A percentile compares a stretch with the other conserved stretches of the same genome.
phyloP scores from a whole-genome alignment of 1,140 invertebrate species.

The Drosophila yakuba region DNA sequence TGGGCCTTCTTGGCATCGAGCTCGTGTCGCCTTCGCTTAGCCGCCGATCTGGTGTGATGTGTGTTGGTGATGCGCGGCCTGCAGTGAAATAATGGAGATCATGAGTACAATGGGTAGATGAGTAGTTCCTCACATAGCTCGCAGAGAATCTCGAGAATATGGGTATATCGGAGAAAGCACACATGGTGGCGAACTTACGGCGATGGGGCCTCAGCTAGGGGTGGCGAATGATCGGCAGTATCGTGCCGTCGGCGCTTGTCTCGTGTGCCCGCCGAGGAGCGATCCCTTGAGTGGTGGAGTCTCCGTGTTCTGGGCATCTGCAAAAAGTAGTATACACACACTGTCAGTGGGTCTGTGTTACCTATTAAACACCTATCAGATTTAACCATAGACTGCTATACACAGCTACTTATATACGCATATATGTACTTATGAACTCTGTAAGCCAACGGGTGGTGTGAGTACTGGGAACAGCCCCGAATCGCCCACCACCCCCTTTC shows the following conservation, averaged over 20 bases:
- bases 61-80: slow-evolving; percentile 78
- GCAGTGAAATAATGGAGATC: slow-evolving; percentile 41
- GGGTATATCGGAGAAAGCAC: background rate
- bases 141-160: slow-evolving; percentile 25
- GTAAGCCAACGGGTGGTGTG: slow-evolving; percentile 14
- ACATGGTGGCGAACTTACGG: slow-evolving; percentile 65
- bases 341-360: background rate
- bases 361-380: background rate
- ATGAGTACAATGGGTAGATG: slow-evolving; percentile 25
- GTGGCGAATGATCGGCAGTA: slow-evolving; percentile 79
- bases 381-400: too few relatives aligned
- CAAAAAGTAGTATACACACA: slow-evolving; percentile 22
- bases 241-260: slow-evolving; percentile 87
- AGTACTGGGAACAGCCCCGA: slow-evolving; percentile 21
- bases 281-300: slow-evolving; percentile 90
- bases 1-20: slow-evolving; percentile 85
- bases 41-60: slow-evolving; percentile 85
- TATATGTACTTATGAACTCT: slow-evolving; percentile 7
- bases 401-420: background rate
- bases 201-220: slow-evolving; percentile 71
- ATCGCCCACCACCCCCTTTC: background rate
- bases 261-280: slow-evolving; percentile 85
- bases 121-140: slow-evolving; percentile 15
- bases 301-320: slow-evolving; percentile 92
- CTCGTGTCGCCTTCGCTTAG: slow-evolving; percentile 85